Evolutionary conservation across 2,797 vertebrate genomes (phyloP), one percentile per base, ranked within the genome.

Genomic region (Spheniscus humboldti): DNA sequence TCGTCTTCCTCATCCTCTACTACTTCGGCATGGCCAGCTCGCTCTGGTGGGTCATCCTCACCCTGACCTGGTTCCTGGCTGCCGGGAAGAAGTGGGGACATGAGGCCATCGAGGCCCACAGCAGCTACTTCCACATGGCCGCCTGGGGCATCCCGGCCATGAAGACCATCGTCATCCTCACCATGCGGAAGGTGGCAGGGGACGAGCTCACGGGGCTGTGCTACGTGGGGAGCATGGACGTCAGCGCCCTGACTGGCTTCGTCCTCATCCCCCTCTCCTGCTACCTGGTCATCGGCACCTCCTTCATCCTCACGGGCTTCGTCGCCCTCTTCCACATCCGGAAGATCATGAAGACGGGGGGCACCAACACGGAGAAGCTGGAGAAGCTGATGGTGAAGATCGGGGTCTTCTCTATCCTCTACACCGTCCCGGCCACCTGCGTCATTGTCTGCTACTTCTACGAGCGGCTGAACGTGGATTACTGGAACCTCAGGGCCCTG

Each of bases 381-480:
- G 99, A 99, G 98, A 99, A 99, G 97, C 98, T 99, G 79, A 99
- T 99, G 99, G 99, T 99, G 92, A 99, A 99, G 94, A 99, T 99
- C 0, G 99, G 99, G 66, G 99, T 99, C 96, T 99, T 99, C 97
- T 99, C 99, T 82, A 99, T 99, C 96, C 99, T 99, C 56, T 99
- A 99, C 98, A 99, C 99, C 0, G 99, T 99, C 86, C 99, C 99
- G 0, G 99, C 99, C 97, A 99, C 99, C 57, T 99, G 99, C 3
- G 99, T 99, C 97, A 99, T 99, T 4, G 98, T 99, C 77, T 99
- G 99, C 98, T 99, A 99, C 78, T 99, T 99, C 98, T 99, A 99
- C 1, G 99, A 99, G 96, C 97, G 99, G 47, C 98, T 99, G 55
- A 99, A 99, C 87, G 97, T 99, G 99, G 99, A 99, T 98, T 99